These are phyloP conservation scores for Leucopternis melanops DNA, from an alignment of 2,113 vertebrate species.

Conservation along the genomic window DNA sequence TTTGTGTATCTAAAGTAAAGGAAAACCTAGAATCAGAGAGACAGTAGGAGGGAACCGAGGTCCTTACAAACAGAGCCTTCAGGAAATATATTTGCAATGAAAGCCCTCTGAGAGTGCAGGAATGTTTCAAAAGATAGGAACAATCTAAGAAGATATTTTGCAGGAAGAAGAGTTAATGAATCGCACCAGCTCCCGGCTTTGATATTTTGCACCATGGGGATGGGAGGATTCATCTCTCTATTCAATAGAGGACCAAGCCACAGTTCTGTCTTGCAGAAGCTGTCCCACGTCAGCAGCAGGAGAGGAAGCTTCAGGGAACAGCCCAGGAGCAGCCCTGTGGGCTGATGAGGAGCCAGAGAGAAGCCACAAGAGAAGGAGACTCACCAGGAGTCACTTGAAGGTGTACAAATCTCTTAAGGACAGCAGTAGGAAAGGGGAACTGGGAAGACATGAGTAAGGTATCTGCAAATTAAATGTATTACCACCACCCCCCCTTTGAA, in stretches of 20 bases:
- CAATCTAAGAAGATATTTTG: not conserved
- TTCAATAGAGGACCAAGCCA: not conserved
- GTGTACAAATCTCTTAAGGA: not conserved
- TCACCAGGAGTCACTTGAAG: not conserved
- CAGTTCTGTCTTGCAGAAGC: not conserved
- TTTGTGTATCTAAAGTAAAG: not conserved
- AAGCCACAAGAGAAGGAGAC: not conserved
- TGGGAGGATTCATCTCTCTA: not conserved
- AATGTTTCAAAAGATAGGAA: not conserved
- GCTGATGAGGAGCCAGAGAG: not conserved
- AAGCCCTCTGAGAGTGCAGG: not conserved
- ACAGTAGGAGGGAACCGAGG: not conserved
- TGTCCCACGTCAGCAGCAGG: not conserved
- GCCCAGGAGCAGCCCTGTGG: not conserved
- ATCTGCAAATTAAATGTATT: not conserved
- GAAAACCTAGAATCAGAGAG: conserved; percentile 1
- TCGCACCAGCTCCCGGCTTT: not conserved
- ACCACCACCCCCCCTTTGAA: not conserved
- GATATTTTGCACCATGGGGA: not conserved
- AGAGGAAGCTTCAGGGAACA: not conserved
- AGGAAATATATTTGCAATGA: not conserved
- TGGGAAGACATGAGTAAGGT: not conserved
- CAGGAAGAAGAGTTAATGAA: not conserved
- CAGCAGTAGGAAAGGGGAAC: not conserved
- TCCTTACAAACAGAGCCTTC: not conserved